phyloP scores from a whole-genome alignment of 2,113 vertebrate species.

The Istiophorus platypterus region DNA sequence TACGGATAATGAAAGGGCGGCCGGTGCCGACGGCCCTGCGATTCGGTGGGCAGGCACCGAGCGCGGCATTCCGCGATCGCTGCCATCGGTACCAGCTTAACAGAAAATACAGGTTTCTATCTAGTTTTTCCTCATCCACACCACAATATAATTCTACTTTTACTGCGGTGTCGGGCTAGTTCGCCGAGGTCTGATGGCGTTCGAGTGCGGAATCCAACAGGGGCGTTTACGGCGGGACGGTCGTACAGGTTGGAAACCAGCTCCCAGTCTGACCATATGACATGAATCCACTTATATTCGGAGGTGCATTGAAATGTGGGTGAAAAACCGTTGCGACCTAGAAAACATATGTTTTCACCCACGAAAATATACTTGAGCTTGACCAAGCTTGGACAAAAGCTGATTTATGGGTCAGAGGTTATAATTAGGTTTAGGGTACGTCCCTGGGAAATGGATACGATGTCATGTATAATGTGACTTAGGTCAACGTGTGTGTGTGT shows the following conservation, averaged over 20 bases:
- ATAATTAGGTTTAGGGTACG: too few relatives aligned
- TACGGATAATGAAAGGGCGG: constrained; percentile 27
- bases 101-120: too few relatives aligned
- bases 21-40: not conserved
- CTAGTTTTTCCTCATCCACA: too few relatives aligned
- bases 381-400: too few relatives aligned
- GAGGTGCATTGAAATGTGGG: not conserved
- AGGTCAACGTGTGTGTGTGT: too few relatives aligned
- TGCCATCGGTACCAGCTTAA: too few relatives aligned
- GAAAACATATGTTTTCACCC: too few relatives aligned
- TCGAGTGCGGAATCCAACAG: not conserved
- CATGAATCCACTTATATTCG: not conserved
- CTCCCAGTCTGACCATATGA: not conserved
- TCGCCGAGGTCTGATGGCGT: not conserved
- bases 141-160: not conserved
- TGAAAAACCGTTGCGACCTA: too few relatives aligned
- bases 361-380: too few relatives aligned
- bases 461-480: too few relatives aligned
- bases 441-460: too few relatives aligned
- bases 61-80: constrained; percentile 6
- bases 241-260: constrained; percentile 3
- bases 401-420: too few relatives aligned
- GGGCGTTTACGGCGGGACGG: not conserved
- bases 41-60: constrained; percentile 30
- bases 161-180: not conserved